Evolutionary conservation across 2,113 vertebrate genomes (phyloP), one percentile per base, ranked within the genome.

Genomic region (Antechinus flavipes): DNA sequence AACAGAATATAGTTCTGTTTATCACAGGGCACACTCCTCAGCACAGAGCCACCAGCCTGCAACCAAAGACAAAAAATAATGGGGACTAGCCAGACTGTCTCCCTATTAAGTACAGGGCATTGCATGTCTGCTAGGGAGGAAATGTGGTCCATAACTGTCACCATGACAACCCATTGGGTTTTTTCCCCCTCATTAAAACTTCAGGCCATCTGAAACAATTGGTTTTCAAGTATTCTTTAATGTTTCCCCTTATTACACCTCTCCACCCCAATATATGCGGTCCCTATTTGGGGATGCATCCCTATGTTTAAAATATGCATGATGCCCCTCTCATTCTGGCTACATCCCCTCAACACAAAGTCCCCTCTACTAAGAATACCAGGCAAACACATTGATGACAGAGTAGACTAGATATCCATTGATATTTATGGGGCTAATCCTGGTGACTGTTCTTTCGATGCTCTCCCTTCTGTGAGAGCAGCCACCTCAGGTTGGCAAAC

Each of bases 91-190:
- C 56, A 46, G 76, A 91, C 90, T 30, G 5, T 26, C 22, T 25
- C 61, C 6, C 0, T 3, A 4, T 25, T 0, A 1, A 93, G 89
- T 6, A 53, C 19, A 0, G 19, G 93, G 54, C 91, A 0, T 42
- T 42, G 10, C 10, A 8, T n/a, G 23, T 46, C 53, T 26, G 27
- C 47, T 35, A 8, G 16, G 0, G 0, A 16, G 1, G 46, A 25
- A 52, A 16, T 90, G 1, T 50, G 22, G 25, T 47, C 12, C 92
- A 50, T 95, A 89, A 2, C 0, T 0, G 53, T 94, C 95, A n/a
- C 93, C 96, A 94, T 27, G 95, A 92, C 98, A 96, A 98, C 8
- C 0, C 91, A 19, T 89, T 53, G 89, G 93, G 91, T 94, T 92
- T 91, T 52, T 52, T 52, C 0, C 49, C 89, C 89, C 94, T 30